Conservation (phyloP, 2,113 vertebrate species). For the Trematocara variabile region DNA sequence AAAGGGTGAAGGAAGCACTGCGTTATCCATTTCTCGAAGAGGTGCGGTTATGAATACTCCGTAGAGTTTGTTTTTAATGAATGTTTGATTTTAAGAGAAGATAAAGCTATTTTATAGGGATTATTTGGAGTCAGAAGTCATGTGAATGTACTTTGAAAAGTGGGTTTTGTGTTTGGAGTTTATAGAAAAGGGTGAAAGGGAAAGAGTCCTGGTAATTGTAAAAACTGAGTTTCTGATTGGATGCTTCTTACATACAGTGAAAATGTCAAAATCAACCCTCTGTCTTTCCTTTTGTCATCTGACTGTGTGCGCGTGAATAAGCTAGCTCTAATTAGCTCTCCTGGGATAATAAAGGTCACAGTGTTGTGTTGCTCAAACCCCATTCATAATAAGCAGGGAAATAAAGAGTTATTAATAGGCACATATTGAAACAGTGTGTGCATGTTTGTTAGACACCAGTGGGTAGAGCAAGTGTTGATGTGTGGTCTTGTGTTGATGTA, state of each 20-base stretch:
- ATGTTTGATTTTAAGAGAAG: neutral
- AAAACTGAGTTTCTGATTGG: neutral
- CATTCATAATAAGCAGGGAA: constrained; percentile 18
- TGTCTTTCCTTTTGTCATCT: neutral
- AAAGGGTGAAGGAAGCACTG: neutral
- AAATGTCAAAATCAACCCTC: neutral
- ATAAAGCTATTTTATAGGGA: neutral
- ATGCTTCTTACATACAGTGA: neutral
- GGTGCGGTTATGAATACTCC: neutral
- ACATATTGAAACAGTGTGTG: neutral
- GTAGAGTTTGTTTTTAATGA: neutral
- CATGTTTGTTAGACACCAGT: neutral
- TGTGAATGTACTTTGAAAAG: neutral
- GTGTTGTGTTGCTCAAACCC: neutral
- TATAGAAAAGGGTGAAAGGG: neutral
- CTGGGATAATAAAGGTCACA: constrained; percentile 36
- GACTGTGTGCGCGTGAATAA: neutral
- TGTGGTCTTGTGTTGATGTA: neutral
- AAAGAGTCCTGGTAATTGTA: neutral
- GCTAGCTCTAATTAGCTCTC: constrained; percentile 11
- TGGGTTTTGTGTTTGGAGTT: neutral
- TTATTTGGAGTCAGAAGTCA: neutral
- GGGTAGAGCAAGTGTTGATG: constrained; percentile 30
- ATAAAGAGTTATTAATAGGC: constrained; percentile 38
- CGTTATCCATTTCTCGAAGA: neutral